These are phyloP conservation scores for Tachina grossa DNA, from an alignment of 2,888 invertebrate species.

Conservation along the genomic window DNA sequence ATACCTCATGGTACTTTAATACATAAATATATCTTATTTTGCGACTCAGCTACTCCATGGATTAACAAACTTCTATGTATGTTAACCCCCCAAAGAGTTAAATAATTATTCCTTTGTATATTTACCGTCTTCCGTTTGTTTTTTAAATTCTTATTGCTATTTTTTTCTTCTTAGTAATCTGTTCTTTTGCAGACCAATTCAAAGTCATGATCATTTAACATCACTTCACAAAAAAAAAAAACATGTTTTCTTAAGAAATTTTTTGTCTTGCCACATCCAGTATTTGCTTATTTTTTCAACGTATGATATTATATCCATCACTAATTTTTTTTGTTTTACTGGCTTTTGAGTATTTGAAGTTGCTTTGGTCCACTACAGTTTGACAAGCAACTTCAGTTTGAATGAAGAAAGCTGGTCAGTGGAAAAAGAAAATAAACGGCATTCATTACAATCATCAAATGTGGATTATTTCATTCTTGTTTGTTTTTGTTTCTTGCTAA, in stretches of 20 bases:
- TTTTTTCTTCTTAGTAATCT: background rate
- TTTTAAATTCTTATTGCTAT: slow-evolving; percentile 16
- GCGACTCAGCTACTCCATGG: background rate
- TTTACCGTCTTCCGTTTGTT: slow-evolving; percentile 48
- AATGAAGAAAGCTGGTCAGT: slow-evolving; percentile 3
- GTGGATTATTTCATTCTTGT: slow-evolving; percentile 51
- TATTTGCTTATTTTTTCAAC: slow-evolving; percentile 22
- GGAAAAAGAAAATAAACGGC: slow-evolving; percentile 28
- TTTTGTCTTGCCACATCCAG: slow-evolving; percentile 49
- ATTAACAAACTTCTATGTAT: background rate
- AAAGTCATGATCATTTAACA: slow-evolving; percentile 69
- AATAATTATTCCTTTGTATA: slow-evolving; percentile 30
- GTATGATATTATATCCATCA: slow-evolving; percentile 56
- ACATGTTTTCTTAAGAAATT: slow-evolving; percentile 37
- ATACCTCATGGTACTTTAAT: background rate
- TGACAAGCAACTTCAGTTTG: slow-evolving; percentile 48
- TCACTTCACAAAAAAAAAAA: slow-evolving; percentile 48
- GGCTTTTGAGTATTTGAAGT: slow-evolving; percentile 19
- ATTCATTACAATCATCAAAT: slow-evolving; percentile 63
- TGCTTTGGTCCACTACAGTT: slow-evolving; percentile 1
- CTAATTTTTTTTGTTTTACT: slow-evolving; percentile 10
- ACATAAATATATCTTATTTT: background rate
- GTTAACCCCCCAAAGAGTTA: slow-evolving; percentile 35
- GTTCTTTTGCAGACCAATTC: slow-evolving; percentile 58
- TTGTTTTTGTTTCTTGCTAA: slow-evolving; percentile 1